A percentile compares a stretch with the other conserved stretches of the same genome.
phyloP scores from a whole-genome alignment of 2,797 vertebrate species.

The Taenioides sp. region DNA sequence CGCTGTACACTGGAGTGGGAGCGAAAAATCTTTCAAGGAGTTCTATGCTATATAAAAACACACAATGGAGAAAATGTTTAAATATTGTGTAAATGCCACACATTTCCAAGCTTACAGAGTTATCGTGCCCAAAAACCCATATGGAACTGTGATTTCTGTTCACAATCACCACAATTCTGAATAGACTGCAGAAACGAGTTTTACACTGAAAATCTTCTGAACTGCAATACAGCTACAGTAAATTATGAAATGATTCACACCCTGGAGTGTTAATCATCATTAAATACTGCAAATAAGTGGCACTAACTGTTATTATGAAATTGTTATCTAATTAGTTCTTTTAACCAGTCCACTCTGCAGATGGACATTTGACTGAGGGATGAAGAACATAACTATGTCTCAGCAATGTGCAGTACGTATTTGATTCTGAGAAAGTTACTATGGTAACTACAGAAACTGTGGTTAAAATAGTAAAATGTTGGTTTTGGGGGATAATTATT shows the following conservation, averaged over 20 bases:
- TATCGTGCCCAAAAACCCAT: background rate
- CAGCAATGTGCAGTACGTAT: background rate
- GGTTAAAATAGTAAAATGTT: too few species aligned
- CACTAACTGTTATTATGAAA: conserved; percentile 15
- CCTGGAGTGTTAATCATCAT: conserved; percentile 11
- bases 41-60: background rate
- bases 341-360: conserved; percentile 23
- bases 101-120: background rate
- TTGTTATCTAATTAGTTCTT: conserved; percentile 39
- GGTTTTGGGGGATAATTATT: background rate
- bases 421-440: background rate
- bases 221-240: background rate
- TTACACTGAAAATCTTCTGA: background rate
- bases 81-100: background rate
- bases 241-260: background rate
- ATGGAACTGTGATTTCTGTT: background rate
- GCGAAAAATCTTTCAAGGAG: background rate
- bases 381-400: background rate
- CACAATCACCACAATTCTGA: background rate
- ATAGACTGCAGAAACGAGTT: background rate
- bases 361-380: background rate
- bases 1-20: background rate
- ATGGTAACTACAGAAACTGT: background rate
- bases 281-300: conserved; percentile 10
- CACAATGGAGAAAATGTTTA: background rate